Evolutionary conservation across 2,888 invertebrate genomes (phyloP), one percentile per base, ranked within the genome.

Genomic region (Melangyna quadrimaculata): DNA sequence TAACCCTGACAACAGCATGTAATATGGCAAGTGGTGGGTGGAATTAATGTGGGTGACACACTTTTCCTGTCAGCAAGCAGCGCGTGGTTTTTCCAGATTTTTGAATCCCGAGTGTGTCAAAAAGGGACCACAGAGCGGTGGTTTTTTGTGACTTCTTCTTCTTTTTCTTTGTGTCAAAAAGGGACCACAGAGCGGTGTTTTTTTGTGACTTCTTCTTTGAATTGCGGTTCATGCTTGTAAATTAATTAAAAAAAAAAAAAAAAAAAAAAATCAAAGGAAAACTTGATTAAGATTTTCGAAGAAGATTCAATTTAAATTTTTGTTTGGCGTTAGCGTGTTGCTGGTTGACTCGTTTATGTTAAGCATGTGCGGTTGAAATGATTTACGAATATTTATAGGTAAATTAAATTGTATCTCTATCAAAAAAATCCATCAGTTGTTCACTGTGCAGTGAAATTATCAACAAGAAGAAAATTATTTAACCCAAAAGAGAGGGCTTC

Each of bases 41-140:
- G 73, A 73, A 69, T 70, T 57, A 57, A 65, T 32, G 70, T 51
- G 55, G 53, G 74, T 74, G 73, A 78, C 73, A 83, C 61, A 83
- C 73, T 74, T 70, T 78, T 57, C 22, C 45, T 2, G 17, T 51
- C 51, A 22, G 29, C 35, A 37, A 22, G 29, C 35, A 37, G 51
- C 59, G 45, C 19, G 63, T 57, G 65, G 35, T 67, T 29, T 53
- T 69, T 29, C 24, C 35, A 69, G 35, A 67, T 35, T 67, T 51
- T 35, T 51, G 67, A 67, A 51, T 67, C 51, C 17, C 45, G 29
- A 27, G 43, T 43, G 59, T 59, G 63, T 65, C 40, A 63, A 48
- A 45, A 32, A 65, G 48, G 3, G 1, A 67, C 65, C 65, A 67
- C 65, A 48, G 17, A 48, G 27, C 14, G 9, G 37, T 24, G 37